Percentiles rank a stretch among this genome's conserved stretches.
phyloP scores from a whole-genome alignment of 35 echinoderm and acorn worm genomes.

The Acanthaster planci region DNA sequence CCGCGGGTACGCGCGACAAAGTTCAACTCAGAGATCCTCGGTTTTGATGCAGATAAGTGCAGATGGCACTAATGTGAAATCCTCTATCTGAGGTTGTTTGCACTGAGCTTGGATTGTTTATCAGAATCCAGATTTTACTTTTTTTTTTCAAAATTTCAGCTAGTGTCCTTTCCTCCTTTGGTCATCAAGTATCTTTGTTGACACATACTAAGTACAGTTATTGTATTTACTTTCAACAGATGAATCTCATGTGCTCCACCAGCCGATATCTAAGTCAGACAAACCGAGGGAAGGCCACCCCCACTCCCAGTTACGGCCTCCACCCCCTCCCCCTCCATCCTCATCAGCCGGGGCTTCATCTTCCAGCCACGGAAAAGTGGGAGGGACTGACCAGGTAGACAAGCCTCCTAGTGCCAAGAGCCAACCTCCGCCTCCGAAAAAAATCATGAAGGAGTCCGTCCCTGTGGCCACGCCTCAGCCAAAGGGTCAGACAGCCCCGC shows the following conservation, averaged over 20 bases:
- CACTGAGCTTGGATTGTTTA: no score
- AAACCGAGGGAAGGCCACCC: background rate
- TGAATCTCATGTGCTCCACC: conserved; percentile 20
- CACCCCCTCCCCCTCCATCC: conserved; percentile 53
- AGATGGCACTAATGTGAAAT: no score
- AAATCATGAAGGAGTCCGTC: background rate
- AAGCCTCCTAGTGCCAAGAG: background rate
- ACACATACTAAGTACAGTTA: no score
- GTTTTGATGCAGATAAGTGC: no score
- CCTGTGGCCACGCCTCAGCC: conserved; percentile 21
- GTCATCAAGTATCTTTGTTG: no score
- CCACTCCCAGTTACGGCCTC: conserved; percentile 9
- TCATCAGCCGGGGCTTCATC: conserved; percentile 9
- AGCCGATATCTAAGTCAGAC: background rate
- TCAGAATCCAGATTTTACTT: no score
- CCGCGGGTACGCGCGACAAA: no score
- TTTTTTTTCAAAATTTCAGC: no score
- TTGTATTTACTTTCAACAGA: background rate
- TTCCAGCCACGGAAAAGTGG: background rate
- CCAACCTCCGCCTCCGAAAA: background rate
- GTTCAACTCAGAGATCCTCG: no score
- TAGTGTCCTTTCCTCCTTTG: no score
- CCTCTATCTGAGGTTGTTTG: no score
- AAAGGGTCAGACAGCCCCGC: conserved; percentile 12
- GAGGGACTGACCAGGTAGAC: background rate